Conservation (phyloP, 2,797 vertebrate genomes). For the Buceros bicornis region DNA sequence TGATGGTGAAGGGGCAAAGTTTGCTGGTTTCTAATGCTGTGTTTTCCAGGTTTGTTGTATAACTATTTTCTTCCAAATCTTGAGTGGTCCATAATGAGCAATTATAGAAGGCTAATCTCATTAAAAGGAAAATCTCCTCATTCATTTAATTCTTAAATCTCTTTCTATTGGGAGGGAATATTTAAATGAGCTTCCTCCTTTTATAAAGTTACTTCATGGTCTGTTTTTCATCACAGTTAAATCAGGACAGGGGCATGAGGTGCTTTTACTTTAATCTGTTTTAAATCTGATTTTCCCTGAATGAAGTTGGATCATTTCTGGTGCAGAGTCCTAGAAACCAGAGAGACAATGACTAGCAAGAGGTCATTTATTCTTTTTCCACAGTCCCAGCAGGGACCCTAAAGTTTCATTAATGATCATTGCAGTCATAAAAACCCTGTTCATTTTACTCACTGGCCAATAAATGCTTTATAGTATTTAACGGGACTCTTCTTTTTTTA, state of each 20-base stretch:
- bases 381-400: background rate
- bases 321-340: conserved; percentile 44
- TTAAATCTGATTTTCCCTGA: conserved; percentile 57
- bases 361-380: conserved; percentile 50
- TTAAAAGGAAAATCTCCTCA: conserved; percentile 50
- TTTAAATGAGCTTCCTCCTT: conserved; percentile 56
- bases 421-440: background rate
- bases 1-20: background rate
- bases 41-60: conserved; percentile 61
- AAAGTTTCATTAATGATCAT: conserved; percentile 56
- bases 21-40: conserved; percentile 46
- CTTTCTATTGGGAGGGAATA: conserved; percentile 60
- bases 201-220: conserved; percentile 48
- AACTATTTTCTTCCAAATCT: conserved; percentile 40
- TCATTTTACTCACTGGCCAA: background rate
- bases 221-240: conserved; percentile 66
- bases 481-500: background rate
- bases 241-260: conserved; percentile 40
- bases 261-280: conserved; percentile 55
- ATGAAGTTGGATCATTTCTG: conserved; percentile 51
- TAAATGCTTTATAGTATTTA: conserved; percentile 24
- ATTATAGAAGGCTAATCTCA: conserved; percentile 61
- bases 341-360: conserved; percentile 23
- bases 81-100: conserved; percentile 53
- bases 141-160: conserved; percentile 64